Base-by-base conservation (phyloP, 2,113 vertebrate genomes). In the Gymnorhina tibicen region DNA sequence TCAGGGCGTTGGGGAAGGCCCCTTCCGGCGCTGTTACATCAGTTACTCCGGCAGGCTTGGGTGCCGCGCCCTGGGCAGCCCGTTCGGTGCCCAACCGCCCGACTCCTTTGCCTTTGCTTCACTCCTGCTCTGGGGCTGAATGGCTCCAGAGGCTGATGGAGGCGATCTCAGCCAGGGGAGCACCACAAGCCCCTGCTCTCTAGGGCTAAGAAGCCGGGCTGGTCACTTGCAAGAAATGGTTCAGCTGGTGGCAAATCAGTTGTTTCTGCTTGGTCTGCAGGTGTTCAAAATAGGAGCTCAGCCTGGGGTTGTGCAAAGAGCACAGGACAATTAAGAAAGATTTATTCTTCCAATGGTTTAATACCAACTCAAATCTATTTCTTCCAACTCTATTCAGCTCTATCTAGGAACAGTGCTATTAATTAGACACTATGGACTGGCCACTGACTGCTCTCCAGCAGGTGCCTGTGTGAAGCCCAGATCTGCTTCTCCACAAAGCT, bases 371-470 rank as follows among this genome's bases (percentile, higher is more conserved):
- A 30, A 39, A 33, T 26, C 16, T 42, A 6, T 67, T 37, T 66
- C 6, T 52, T 52, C 44, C 15, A 44, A 4, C 22, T 80, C 58
- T 14, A 1, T 28, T 74, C 7, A 37, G 41, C 37, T 73, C 27
- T 18, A 1, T 27, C 15, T 24, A 44, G 27, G 19, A 66, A 16
- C 44, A 49, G 15, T 0, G 0, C 50, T 66, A 13, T 23, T 66
- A 37, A 19, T 64, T 23, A 50, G 8, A 19, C 37, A 2, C 27
- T 58, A 0, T 3, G 8, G 23, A 16, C 50, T 24, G 59, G 27
- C 10, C 33, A 18, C 17, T 26, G 39, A 28, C 33, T 66, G 32
- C 44, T 50, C 30, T 50, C 42, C 21, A 9, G 7, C 46, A 19
- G 44, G 46, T 1, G 4, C 15, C 27, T 16, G 27, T 37, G 59